phyloP scores from a whole-genome alignment of 1,140 invertebrate species.

The Drosophila burlai region DNA sequence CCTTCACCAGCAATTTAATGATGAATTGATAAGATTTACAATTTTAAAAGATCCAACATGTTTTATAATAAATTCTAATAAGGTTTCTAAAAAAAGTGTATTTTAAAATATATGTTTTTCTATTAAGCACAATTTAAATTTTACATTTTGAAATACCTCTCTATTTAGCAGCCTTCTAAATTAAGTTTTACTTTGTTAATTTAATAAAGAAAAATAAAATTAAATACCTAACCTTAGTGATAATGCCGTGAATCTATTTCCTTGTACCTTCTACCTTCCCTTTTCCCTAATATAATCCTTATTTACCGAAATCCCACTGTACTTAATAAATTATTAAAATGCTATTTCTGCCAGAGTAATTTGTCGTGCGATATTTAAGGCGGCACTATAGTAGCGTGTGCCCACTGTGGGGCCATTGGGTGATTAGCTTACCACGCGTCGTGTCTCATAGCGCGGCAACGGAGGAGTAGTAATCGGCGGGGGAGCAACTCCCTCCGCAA shows the following conservation, averaged over 20 bases:
- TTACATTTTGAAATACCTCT: too few species aligned
- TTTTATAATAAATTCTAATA: too few species aligned
- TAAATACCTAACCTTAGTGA: not conserved
- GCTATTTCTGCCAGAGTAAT: not conserved
- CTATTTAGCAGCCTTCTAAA: not conserved
- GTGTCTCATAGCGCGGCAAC: conserved; percentile 66
- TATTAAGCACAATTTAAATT: too few species aligned
- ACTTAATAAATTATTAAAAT: conserved; percentile 1
- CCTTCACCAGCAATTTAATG: too few species aligned
- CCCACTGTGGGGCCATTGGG: conserved; percentile 26
- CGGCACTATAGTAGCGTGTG: not conserved
- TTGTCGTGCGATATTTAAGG: not conserved
- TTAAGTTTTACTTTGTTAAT: not conserved
- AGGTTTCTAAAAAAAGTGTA: too few species aligned
- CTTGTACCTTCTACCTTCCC: too few species aligned
- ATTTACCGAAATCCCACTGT: not conserved
- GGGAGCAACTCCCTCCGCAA: conserved; percentile 6
- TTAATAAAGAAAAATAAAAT: not conserved
- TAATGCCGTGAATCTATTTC: too few species aligned
- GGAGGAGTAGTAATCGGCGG: conserved; percentile 7
- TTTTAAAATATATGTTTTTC: too few species aligned
- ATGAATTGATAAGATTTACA: too few species aligned
- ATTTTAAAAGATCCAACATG: too few species aligned
- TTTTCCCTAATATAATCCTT: not conserved
- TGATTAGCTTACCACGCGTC: conserved; percentile 78